These are phyloP conservation scores for Lycodopsis pacificus DNA, from an alignment of 2,797 vertebrate genomes.

Conservation along the genomic window DNA sequence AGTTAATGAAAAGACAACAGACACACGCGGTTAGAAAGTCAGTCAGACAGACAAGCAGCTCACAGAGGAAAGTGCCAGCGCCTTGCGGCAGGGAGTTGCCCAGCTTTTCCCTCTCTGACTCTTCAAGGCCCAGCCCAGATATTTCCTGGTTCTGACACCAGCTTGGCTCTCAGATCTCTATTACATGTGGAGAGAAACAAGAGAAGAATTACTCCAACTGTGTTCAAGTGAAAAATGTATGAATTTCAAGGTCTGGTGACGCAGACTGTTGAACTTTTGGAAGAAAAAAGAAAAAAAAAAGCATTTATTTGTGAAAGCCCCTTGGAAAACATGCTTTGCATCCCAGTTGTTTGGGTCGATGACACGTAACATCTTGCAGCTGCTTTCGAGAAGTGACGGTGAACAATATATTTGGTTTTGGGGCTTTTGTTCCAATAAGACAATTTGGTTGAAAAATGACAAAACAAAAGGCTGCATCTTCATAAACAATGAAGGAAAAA, in stretches of 20 bases:
- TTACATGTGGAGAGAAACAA: constrained; percentile 53
- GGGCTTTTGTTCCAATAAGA: constrained; percentile 14
- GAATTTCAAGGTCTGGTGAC: constrained; percentile 63
- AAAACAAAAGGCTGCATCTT: not conserved
- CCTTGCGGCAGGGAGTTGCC: constrained; percentile 70
- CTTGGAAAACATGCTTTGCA: constrained; percentile 58
- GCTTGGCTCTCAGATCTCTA: constrained; percentile 60
- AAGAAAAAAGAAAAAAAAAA: constrained; percentile 27
- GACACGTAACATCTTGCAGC: constrained; percentile 67
- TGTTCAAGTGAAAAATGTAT: constrained; percentile 56
- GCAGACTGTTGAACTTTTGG: constrained; percentile 51
- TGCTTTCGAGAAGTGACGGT: constrained; percentile 42
- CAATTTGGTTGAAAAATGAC: constrained; percentile 4
- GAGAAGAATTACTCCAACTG: constrained; percentile 64
- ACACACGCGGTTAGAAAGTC: constrained; percentile 18
- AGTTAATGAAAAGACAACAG: constrained; percentile 8
- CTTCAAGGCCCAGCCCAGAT: constrained; percentile 71
- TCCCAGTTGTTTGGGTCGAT: constrained; percentile 56
- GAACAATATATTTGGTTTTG: constrained; percentile 24
- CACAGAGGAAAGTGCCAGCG: constrained; percentile 48
- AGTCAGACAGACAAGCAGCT: constrained; percentile 34
- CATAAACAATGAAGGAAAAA: constrained; percentile 13
- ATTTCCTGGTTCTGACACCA: constrained; percentile 79
- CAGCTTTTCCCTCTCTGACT: constrained; percentile 61
- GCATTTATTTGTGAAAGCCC: constrained; percentile 51